Base-by-base conservation (phyloP, 2,113 vertebrate genomes). In the Balaeniceps rex region DNA sequence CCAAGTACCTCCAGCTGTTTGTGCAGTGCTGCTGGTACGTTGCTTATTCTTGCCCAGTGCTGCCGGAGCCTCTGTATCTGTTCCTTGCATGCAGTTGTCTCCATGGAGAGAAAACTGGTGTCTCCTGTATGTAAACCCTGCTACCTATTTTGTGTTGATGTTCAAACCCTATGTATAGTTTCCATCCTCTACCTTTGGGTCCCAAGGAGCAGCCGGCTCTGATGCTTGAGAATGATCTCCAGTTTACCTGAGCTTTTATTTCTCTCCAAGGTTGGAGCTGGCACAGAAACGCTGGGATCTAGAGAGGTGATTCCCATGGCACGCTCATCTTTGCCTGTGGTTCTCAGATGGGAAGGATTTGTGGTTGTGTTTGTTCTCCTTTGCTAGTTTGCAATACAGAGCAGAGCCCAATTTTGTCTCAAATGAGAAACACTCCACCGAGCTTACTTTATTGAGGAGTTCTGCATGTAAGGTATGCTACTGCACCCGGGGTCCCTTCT, bases 91-190 rank as follows among this genome's bases (percentile, higher is more conserved):
- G 52, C 26, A 11, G 76, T 47, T 5, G 1, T 23, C 23, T 61
- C 70, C 17, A 0, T 33, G 60, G 52, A 38, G 61, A n/a, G 47
- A 40, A 86, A 18, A 22, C 29, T 40, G 83, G 11, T 26, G 6
- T 22, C 29, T 91, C 19, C 44, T 61, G 11, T 26, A 2, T 0
- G 4, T 34, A 60, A 71, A 18, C 18, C 16, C 0, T 0, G 28
- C 36, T 77, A 1, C 55, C 65, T 42, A 0, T 29, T 63, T 15
- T 23, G 19, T 83, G 25, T 21, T 38, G 36, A 13, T 26, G 15
- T 33, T 64, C 84, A 71, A 47, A 44, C n/a, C 14, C 52, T 26
- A 1, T 2, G 12, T 40, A 2, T 11, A 4, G 54, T 31, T 72
- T 52, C 24, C 3, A 0, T 57, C 46, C 8, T 68, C 52, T 72